Base-by-base conservation (phyloP, 2,113 vertebrate species). In the Dicaeum eximium region DNA sequence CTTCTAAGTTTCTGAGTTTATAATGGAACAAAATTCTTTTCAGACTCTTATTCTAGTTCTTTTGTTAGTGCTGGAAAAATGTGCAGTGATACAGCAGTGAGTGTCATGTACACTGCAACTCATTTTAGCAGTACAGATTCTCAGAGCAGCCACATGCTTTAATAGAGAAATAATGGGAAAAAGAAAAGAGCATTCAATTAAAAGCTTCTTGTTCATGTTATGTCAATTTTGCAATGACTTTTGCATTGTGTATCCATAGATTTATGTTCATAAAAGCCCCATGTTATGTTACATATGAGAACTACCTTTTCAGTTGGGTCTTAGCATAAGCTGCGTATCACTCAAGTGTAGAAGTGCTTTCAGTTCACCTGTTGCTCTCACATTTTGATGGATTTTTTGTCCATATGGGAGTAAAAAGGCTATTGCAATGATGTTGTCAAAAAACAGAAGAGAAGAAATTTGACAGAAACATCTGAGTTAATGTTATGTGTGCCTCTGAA, bases 261-360 rank as follows among this genome's bases (percentile, higher is more conserved):
- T 72, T 65, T 48, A 24, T 57, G 53, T 24, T 79, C n/a, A 27
- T 78, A 88, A 88, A 53, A 88, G n/a, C 30, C 48, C 61, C 40
- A 1, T 37, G 30, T 71, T 90, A n/a, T 23, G 24, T 35, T 74
- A 6, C 31, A 20, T 40, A 40, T 27, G 56, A 83, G 27, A 80
- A 62, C 37, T 48, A 70, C 15, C 31, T 86, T 84, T 73, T 66
- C 3, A 3, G 27, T 30, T 73, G 40, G 37, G 16, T 60, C 66
- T 72, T 40, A 51, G n/a, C 0, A 0, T 56, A 54, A 37, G 56
- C 22, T 45, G 58, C 4, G 11, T 54, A 48, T 4, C n/a, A 48
- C 48, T 64, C 10, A 69, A 47, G 17, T 54, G 40, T n/a, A 51
- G 18, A 66, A 89, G 64, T 67, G 13, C 35, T 87, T 75, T 91